Evolutionary conservation across 1,140 invertebrate species (phyloP).

Genomic region (Bombus cullumanus): DNA sequence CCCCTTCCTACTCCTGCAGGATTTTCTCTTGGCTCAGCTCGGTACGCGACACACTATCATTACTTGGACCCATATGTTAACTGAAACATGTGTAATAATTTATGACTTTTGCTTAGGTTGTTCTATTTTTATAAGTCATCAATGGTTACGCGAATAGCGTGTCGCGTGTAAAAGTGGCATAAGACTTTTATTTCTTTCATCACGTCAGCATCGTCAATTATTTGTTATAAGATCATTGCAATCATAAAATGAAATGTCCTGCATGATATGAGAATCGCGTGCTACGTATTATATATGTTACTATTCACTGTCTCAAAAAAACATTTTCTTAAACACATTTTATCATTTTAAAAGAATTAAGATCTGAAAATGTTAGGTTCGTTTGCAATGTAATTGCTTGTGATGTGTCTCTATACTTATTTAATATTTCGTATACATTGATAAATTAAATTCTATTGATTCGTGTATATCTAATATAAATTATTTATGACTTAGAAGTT

Average conservation of each 20-base stretch:
- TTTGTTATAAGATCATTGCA: slow-evolving; percentile 34
- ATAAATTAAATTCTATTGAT: not conserved
- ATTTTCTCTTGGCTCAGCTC: slow-evolving; percentile 82
- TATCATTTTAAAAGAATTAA: not conserved
- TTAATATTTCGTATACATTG: not conserved
- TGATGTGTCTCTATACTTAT: not conserved
- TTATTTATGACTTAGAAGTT: slow-evolving; percentile 4
- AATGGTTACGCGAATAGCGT: slow-evolving; percentile 38
- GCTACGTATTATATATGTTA: not conserved
- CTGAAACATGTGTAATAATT: slow-evolving; percentile 61
- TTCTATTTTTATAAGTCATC: slow-evolving; percentile 47
- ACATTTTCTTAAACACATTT: not conserved
- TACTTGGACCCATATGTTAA: slow-evolving; percentile 80
- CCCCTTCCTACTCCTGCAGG: slow-evolving; percentile 80
- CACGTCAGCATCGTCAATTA: slow-evolving; percentile 41
- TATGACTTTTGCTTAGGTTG: slow-evolving; percentile 58
- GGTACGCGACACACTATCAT: slow-evolving; percentile 82
- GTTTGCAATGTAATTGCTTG: not conserved
- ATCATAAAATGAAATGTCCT: slow-evolving; percentile 14
- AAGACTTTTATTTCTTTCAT: slow-evolving; percentile 44
- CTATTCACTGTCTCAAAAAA: not conserved
- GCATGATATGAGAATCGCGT: slow-evolving; percentile 36
- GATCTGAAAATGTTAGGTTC: not conserved
- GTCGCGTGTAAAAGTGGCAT: slow-evolving; percentile 31
- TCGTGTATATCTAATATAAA: not conserved